Conservation (phyloP, 2,797 vertebrate genomes). For the Channallabes apus region DNA sequence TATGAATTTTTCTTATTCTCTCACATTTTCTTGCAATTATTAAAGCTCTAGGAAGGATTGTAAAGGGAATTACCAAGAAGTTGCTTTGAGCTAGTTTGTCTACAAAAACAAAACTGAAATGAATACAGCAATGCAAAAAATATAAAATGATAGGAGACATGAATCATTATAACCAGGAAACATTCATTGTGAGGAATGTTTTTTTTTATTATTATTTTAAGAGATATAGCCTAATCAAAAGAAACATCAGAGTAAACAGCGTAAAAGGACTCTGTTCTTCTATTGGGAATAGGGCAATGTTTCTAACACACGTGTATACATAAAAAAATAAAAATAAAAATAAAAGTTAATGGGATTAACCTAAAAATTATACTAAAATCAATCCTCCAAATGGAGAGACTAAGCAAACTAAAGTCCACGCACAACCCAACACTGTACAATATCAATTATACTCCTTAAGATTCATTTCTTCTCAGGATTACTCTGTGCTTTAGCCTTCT, state of each 20-base stretch:
- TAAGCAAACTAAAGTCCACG: not conserved
- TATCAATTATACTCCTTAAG: not conserved
- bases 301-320: not conserved
- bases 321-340: not conserved
- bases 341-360: not conserved
- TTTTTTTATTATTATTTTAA: not conserved
- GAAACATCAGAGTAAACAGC: too few species aligned
- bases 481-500: conserved; percentile 63
- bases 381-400: not conserved
- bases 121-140: too few species aligned
- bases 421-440: conserved; percentile 6
- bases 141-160: not conserved
- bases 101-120: not conserved
- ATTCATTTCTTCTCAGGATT: conserved; percentile 41
- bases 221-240: not conserved
- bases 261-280: not conserved
- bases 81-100: not conserved
- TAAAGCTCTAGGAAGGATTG: too few species aligned
- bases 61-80: too few species aligned
- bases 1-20: too few species aligned
- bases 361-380: conserved; percentile 14
- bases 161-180: not conserved
- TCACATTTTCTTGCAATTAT: too few species aligned
- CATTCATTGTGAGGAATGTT: not conserved
- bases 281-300: not conserved